These are phyloP conservation scores for Amphiura filiformis DNA, from an alignment of 35 echinoderm and acorn worm species.

Conservation along the genomic window DNA sequence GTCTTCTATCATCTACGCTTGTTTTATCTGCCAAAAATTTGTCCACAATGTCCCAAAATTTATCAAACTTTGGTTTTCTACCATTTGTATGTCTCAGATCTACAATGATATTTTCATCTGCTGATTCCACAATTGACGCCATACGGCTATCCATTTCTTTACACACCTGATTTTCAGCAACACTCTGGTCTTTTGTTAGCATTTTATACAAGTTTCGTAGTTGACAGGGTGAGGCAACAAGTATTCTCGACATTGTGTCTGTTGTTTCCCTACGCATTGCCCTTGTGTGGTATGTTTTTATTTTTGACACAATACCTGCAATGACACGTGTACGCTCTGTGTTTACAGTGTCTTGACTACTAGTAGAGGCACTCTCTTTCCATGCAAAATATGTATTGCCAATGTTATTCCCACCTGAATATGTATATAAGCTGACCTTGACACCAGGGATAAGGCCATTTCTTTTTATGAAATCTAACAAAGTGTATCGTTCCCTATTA, in stretches of 20 bases:
- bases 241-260: not conserved
- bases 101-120: not conserved
- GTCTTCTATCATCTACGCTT: not conserved
- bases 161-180: not conserved
- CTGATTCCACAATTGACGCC: not conserved
- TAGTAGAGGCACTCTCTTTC: not conserved
- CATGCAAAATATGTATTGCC: not conserved
- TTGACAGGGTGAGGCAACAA: too few relatives aligned
- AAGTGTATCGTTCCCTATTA: not conserved
- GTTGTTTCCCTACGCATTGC: not conserved
- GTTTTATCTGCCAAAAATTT: not conserved
- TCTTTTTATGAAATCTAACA: not conserved
- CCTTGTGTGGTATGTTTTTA: not conserved
- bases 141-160: not conserved
- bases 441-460: not conserved
- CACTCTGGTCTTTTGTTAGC: not conserved
- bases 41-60: not conserved
- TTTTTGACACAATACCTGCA: not conserved
- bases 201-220: not conserved
- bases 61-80: not conserved
- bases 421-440: not conserved
- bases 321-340: not conserved
- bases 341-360: not conserved
- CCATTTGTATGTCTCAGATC: not conserved
- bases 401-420: not conserved